Evolutionary conservation across 2,797 vertebrate species (phyloP).

Genomic region (Sylvilagus floridanus): DNA sequence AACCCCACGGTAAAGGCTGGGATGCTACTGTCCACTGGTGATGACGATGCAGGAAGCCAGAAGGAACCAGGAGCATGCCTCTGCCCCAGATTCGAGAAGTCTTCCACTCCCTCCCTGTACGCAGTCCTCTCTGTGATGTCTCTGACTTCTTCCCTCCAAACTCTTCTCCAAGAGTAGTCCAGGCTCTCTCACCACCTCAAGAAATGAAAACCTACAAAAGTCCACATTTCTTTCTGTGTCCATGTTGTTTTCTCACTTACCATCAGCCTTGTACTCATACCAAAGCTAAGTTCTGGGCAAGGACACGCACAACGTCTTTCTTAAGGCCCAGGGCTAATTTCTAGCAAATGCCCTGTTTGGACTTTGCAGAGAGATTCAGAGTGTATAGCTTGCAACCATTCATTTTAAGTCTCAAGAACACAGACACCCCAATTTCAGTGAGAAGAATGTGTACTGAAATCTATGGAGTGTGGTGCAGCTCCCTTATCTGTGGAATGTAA

Average conservation of each 20-base stretch:
- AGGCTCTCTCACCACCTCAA: not conserved
- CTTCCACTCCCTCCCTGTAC: not conserved
- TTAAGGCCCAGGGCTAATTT: not conserved
- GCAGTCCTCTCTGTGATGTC: not conserved
- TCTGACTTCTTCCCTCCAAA: not conserved
- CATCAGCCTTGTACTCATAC: not conserved
- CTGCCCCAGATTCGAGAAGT: not conserved
- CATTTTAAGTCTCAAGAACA: not conserved
- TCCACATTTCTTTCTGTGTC: not conserved
- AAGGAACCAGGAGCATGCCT: not conserved
- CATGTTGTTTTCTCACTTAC: not conserved
- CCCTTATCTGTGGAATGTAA: not conserved
- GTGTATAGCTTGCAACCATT: not conserved
- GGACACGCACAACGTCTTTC: not conserved
- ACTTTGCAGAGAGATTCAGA: not conserved
- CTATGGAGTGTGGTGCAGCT: accelerated
- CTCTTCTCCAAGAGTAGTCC: not conserved
- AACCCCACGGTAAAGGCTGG: not conserved
- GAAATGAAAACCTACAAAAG: not conserved
- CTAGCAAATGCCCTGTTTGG: not conserved
- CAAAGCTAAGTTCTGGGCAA: not conserved
- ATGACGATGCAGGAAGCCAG: not conserved
- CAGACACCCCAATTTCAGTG: not conserved
- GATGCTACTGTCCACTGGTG: not conserved
- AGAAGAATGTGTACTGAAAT: not conserved